phyloP scores from a whole-genome alignment of 1,140 invertebrate species.

The Zaprionus ghesquierei region DNA sequence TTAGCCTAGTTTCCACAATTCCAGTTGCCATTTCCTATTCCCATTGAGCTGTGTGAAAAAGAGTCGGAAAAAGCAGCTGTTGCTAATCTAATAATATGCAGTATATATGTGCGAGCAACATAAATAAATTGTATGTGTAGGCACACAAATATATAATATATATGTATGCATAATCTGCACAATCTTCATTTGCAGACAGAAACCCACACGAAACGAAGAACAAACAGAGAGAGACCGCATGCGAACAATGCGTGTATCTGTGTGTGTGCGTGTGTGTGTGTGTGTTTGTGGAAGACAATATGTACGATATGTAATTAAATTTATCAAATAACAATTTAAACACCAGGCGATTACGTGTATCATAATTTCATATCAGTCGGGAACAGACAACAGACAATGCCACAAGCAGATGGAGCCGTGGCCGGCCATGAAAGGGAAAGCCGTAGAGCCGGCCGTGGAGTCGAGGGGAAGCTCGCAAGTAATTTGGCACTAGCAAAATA shows the following conservation, averaged over 20 bases:
- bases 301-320: slow-evolving; percentile 3
- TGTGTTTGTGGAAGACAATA: neutral
- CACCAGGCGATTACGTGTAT: neutral
- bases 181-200: neutral
- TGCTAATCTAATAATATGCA: neutral
- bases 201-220: neutral
- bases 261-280: neutral
- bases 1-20: too few species aligned
- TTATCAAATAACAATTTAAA: slow-evolving; percentile 10
- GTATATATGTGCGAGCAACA: neutral
- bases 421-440: neutral
- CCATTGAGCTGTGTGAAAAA: neutral
- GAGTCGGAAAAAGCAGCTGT: neutral
- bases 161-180: neutral
- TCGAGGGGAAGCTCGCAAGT: neutral
- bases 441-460: too few species aligned
- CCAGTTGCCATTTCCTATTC: too few species aligned
- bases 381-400: neutral
- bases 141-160: neutral
- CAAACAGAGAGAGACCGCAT: neutral
- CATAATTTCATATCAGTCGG: neutral
- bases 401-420: neutral
- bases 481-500: slow-evolving; percentile 10
- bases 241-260: neutral
- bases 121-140: neutral